Evolutionary conservation across 2,113 vertebrate genomes (phyloP).

Genomic region (Megaleporinus macrocephalus): DNA sequence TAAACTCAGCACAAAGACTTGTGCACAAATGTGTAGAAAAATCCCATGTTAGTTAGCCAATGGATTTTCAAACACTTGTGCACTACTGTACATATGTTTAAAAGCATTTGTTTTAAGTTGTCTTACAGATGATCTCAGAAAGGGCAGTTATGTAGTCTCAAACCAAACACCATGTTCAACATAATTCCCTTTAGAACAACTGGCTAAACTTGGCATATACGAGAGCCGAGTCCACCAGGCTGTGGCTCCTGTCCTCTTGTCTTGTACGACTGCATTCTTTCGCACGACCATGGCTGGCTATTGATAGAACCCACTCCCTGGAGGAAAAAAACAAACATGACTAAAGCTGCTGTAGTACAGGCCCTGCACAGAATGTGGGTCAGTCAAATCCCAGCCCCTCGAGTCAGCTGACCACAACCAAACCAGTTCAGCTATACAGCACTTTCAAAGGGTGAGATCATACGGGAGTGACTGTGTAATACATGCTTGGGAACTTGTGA

Average conservation of each 20-base stretch:
- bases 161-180: not conserved
- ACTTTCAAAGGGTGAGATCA: constrained; percentile 1
- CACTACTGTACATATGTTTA: too few relatives aligned
- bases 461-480: constrained; percentile 3
- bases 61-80: too few relatives aligned
- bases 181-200: not conserved
- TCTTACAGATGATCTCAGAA: not conserved
- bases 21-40: too few relatives aligned
- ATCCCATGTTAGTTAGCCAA: too few relatives aligned
- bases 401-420: constrained; percentile 53
- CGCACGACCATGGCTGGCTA: constrained; percentile 44
- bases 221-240: not conserved
- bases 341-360: constrained; percentile 49
- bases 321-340: constrained; percentile 48
- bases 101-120: not conserved
- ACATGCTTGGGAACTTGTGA: constrained; percentile 6
- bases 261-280: constrained; percentile 50
- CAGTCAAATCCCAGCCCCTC: constrained; percentile 43
- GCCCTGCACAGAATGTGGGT: constrained; percentile 57
- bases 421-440: not conserved
- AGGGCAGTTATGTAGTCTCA: not conserved
- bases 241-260: constrained; percentile 10
- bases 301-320: constrained; percentile 53
- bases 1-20: too few relatives aligned
- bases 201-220: not conserved